These are phyloP conservation scores for Ciconia boyciana DNA, from an alignment of 2,113 vertebrate species.

Conservation along the genomic window DNA sequence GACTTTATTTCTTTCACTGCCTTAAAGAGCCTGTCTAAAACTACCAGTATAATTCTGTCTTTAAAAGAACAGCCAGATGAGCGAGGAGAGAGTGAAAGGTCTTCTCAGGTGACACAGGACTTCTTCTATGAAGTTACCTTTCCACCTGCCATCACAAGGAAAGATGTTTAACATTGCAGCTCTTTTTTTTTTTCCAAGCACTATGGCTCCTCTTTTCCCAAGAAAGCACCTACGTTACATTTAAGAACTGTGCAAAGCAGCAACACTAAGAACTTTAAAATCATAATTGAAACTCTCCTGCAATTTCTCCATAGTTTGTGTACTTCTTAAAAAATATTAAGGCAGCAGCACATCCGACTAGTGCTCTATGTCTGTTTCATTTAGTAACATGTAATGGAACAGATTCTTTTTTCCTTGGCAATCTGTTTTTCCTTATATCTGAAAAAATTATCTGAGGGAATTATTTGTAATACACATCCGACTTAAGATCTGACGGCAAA, in stretches of 20 bases:
- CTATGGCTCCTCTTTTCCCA: background rate
- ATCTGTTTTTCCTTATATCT: background rate
- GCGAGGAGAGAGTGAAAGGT: background rate
- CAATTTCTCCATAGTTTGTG: background rate
- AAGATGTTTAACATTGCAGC: background rate
- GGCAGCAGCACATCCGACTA: background rate
- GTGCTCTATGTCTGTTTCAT: background rate
- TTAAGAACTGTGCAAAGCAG: background rate
- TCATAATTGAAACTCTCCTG: background rate
- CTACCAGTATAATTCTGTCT: background rate
- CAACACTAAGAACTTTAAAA: background rate
- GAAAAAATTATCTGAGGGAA: background rate
- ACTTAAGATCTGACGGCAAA: background rate
- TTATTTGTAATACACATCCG: background rate
- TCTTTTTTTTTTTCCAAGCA: background rate
- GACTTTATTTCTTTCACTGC: background rate
- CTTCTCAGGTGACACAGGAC: background rate
- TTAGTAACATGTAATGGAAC: background rate
- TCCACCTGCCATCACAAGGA: background rate
- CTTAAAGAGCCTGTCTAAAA: background rate
- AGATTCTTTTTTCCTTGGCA: background rate
- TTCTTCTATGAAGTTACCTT: background rate
- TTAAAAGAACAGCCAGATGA: background rate
- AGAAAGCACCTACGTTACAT: background rate
- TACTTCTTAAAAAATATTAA: background rate